Evolutionary conservation across 1,140 invertebrate genomes (phyloP), one percentile per base, ranked within the genome.

Genomic region (Tetranychus urticae): DNA sequence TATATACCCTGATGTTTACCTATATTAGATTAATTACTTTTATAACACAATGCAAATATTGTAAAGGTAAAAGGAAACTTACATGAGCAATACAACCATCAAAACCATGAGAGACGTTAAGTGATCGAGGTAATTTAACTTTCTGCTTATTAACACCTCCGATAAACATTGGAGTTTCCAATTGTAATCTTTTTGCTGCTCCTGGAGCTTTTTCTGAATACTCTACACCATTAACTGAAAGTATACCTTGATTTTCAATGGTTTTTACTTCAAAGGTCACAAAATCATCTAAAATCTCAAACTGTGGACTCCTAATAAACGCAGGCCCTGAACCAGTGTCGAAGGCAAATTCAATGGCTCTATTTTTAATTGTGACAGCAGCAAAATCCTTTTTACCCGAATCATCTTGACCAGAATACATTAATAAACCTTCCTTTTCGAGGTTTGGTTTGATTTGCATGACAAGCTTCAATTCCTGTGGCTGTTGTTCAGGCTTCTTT

Each of bases 31-130:
- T 23, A 23, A 23, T 23, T 23, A 23, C 23, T 23, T 23, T 23
- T 23, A 23, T 23, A 23, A 23, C 23, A 23, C 23, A 23, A 23
- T 23, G 23, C 23, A 23, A 23, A 23, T 23, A 23, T 23, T 23
- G 23, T 23, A 23, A 23, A 23, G 23, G 23, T 23, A 23, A 23
- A 23, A 23, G n/a, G n/a, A 47, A 52, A 75, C 71, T 76, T 75
- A 90, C 86, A 69, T 84, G 80, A 59, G 83, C 82, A 31, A 96
- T 81, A 70, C 89, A 93, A 54, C 90, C 90, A 64, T 79, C 79
- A 70, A 93, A 92, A 55, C 84, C 84, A 42, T 74, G 73, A 1
- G 77, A 72, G 0, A 88, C 81, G 48, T 80, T 82, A 0, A 83
- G 77, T 61, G 81, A 79, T 52, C 78, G 75, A 66, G 87, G 82